Percentiles rank a stretch among this genome's conserved stretches.
phyloP scores from a whole-genome alignment of 2,797 vertebrate species.

The Takifugu ocellatus region DNA sequence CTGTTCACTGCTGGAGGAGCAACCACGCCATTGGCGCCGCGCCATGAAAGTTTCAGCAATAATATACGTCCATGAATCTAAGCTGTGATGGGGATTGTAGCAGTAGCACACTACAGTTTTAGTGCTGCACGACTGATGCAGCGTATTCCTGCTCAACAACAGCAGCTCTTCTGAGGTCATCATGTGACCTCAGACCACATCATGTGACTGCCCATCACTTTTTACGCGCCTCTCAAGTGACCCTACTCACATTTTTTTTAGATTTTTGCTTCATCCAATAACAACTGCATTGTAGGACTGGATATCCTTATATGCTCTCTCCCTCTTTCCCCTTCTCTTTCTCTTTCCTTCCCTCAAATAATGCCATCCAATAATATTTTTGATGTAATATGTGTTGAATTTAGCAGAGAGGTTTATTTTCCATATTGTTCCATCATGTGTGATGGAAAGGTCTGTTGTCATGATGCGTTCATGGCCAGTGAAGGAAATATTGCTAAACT shows the following conservation, averaged over 20 bases:
- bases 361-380: no score
- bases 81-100: not conserved
- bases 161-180: constrained; percentile 34
- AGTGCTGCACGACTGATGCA: constrained; percentile 28
- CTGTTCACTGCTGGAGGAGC: constrained; percentile 5
- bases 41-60: no score
- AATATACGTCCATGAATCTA: no score
- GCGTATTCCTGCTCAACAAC: constrained; percentile 21
- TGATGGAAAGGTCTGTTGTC: no score
- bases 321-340: not conserved
- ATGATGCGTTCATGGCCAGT: no score
- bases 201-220: constrained; percentile 49
- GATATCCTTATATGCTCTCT: constrained; percentile 24
- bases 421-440: no score
- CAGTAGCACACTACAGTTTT: constrained; percentile 30
- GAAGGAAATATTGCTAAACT: no score
- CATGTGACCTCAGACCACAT: constrained; percentile 34
- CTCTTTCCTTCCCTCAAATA: no score
- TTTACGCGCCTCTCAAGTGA: constrained; percentile 15
- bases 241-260: constrained; percentile 27
- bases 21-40: not conserved
- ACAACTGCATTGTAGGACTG: not conserved
- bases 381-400: no score
- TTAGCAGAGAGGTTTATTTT: no score
- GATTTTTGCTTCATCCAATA: constrained; percentile 13